phyloP scores from a whole-genome alignment of 2,113 vertebrate genomes.

The Sinocyclocheilus maitianheensis region DNA sequence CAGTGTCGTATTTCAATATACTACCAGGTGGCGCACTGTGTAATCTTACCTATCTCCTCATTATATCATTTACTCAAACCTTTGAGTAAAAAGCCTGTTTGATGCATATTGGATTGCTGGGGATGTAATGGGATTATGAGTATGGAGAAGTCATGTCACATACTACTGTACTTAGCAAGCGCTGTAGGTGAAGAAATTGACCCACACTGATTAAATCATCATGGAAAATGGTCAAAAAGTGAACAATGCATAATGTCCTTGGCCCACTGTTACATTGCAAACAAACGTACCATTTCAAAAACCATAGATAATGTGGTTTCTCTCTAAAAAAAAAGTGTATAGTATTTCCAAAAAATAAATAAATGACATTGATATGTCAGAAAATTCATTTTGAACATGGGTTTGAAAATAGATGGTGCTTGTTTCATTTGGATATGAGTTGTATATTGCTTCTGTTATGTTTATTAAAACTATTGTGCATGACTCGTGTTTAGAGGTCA shows the following conservation, averaged over 20 bases:
- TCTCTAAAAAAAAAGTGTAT: slow-evolving; percentile 76
- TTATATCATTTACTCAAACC: slow-evolving; percentile 14
- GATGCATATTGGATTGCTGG: slow-evolving; percentile 57
- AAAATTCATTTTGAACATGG: slow-evolving; percentile 86
- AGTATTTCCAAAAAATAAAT: slow-evolving; percentile 82
- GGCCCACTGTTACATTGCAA: slow-evolving; percentile 79
- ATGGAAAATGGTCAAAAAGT: slow-evolving; percentile 68
- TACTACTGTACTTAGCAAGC: slow-evolving; percentile 80
- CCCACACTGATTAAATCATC: slow-evolving; percentile 67
- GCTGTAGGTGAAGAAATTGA: slow-evolving; percentile 72
- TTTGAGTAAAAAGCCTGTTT: not conserved
- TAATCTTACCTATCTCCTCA: slow-evolving; percentile 59
- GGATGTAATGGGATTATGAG: slow-evolving; percentile 65
- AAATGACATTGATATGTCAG: slow-evolving; percentile 86
- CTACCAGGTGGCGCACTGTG: slow-evolving; percentile 67
- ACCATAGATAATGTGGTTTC: slow-evolving; percentile 77
- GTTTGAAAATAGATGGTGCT: slow-evolving; percentile 89
- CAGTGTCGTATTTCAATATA: slow-evolving; percentile 70
- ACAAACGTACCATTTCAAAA: slow-evolving; percentile 62
- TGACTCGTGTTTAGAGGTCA: slow-evolving; percentile 94
- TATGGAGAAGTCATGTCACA: slow-evolving; percentile 78
- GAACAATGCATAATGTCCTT: slow-evolving; percentile 65
- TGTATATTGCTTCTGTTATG: slow-evolving; percentile 98
- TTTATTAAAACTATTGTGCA: slow-evolving; percentile 93
- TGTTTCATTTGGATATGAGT: slow-evolving; percentile 86